phyloP scores from a whole-genome alignment of 2,797 vertebrate genomes.

The Helostoma temminkii region DNA sequence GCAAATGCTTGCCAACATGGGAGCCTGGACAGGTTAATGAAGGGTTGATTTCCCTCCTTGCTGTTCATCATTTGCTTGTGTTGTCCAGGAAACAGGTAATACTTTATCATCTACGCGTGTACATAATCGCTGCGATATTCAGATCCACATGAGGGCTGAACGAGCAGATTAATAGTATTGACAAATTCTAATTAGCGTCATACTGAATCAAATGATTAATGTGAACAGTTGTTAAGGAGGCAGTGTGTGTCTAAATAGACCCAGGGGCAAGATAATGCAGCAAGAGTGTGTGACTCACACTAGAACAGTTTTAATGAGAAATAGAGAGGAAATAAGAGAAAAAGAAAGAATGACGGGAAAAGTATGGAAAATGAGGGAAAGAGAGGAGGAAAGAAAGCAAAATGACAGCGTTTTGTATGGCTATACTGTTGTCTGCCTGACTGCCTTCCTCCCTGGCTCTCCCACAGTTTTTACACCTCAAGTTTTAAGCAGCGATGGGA shows the following conservation, averaged over 20 bases:
- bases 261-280: constrained; percentile 80
- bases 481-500: constrained; percentile 82
- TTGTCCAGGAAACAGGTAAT: constrained; percentile 64
- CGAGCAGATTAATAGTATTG: constrained; percentile 82
- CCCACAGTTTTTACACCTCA: constrained; percentile 71
- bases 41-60: constrained; percentile 25
- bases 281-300: constrained; percentile 80
- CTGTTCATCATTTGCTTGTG: constrained; percentile 33
- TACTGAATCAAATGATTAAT: constrained; percentile 81
- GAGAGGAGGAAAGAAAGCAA: constrained; percentile 22
- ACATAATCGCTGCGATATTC: constrained; percentile 72
- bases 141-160: constrained; percentile 72
- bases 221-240: constrained; percentile 78
- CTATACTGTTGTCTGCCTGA: constrained; percentile 37
- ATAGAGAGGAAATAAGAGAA: constrained; percentile 48
- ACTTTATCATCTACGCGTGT: constrained; percentile 56
- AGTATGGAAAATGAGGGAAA: too few species aligned
- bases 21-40: constrained; percentile 36
- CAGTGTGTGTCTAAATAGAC: constrained; percentile 80
- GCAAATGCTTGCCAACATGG: constrained; percentile 10
- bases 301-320: constrained; percentile 69
- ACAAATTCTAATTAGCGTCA: constrained; percentile 83
- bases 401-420: constrained; percentile 52
- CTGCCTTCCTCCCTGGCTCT: constrained; percentile 60
- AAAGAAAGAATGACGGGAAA: constrained; percentile 25